phyloP scores from a whole-genome alignment of 2,888 invertebrate species.

The Philonicus albiceps region DNA sequence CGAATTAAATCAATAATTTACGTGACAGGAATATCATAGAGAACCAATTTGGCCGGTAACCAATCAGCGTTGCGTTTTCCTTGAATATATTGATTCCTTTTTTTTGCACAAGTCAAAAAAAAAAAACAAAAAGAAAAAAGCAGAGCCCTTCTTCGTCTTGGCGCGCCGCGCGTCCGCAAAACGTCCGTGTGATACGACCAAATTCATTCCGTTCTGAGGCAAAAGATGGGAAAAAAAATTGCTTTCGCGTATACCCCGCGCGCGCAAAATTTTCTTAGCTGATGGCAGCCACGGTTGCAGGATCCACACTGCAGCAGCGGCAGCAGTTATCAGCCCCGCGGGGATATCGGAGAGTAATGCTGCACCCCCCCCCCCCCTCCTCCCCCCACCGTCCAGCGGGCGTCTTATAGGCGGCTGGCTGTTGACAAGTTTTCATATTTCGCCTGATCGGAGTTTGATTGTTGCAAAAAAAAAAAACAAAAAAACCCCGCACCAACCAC shows the following conservation, averaged over 20 bases:
- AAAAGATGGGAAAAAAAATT: slow-evolving; percentile 2
- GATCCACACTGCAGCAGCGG: background rate
- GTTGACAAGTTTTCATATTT: background rate
- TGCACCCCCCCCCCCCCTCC: no score
- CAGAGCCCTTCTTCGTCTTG: background rate
- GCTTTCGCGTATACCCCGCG: background rate
- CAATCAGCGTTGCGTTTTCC: slow-evolving; percentile 3
- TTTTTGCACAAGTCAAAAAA: background rate
- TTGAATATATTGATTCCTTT: slow-evolving; percentile 33
- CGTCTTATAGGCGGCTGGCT: background rate
- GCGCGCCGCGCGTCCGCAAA: background rate
- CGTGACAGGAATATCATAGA: slow-evolving; percentile 48
- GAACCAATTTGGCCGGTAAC: slow-evolving; percentile 26
- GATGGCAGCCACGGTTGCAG: background rate
- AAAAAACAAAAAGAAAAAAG: no score
- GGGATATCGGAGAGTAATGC: no score
- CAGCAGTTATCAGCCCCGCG: background rate
- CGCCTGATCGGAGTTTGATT: background rate
- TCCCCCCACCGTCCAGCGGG: no score
- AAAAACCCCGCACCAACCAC: no score
- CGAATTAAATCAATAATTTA: slow-evolving; percentile 49
- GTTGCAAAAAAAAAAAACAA: background rate
- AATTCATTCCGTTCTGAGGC: background rate
- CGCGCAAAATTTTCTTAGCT: background rate
- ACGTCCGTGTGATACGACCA: background rate